These are phyloP conservation scores for Tenrec ecaudatus DNA, from an alignment of 2,113 vertebrate species.

Conservation along the genomic window DNA sequence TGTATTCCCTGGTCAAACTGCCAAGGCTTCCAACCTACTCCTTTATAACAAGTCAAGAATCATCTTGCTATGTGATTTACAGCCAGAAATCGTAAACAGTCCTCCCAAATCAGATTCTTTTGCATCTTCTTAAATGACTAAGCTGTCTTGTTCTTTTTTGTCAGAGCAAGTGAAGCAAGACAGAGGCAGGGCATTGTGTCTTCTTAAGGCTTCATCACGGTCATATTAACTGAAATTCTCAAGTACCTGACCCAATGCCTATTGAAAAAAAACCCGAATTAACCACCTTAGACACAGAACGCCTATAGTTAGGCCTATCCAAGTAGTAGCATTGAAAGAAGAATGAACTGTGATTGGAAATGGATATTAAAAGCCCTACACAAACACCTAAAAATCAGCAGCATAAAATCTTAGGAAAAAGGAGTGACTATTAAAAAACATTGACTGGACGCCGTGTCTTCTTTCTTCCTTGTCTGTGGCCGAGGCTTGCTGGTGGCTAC, in stretches of 20 bases:
- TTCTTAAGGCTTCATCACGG: slow-evolving; percentile 51
- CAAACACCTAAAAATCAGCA: slow-evolving; percentile 38
- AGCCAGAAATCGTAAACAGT: slow-evolving; percentile 30
- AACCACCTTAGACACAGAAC: slow-evolving; percentile 7
- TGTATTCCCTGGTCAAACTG: slow-evolving; percentile 42
- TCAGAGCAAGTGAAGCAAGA: slow-evolving; percentile 53
- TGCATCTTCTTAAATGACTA: slow-evolving; percentile 49
- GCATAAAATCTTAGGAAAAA: neutral
- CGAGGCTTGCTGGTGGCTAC: no score
- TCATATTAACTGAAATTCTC: slow-evolving; percentile 57
- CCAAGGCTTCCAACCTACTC: slow-evolving; percentile 25
- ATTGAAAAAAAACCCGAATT: neutral
- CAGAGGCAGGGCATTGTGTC: neutral
- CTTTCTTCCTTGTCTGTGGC: no score
- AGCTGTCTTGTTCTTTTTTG: slow-evolving; percentile 8
- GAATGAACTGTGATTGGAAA: neutral
- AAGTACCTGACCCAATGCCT: slow-evolving; percentile 62
- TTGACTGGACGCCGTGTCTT: no score
- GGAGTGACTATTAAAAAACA: neutral
- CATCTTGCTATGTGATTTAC: slow-evolving; percentile 52
- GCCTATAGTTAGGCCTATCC: slow-evolving; percentile 43
- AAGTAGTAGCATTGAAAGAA: neutral
- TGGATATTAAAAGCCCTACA: slow-evolving; percentile 4
- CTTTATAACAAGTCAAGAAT: slow-evolving; percentile 35
- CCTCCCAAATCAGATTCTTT: slow-evolving; percentile 58